phyloP scores from a whole-genome alignment of 2,888 invertebrate genomes.

The Ypsolopha scabrella region DNA sequence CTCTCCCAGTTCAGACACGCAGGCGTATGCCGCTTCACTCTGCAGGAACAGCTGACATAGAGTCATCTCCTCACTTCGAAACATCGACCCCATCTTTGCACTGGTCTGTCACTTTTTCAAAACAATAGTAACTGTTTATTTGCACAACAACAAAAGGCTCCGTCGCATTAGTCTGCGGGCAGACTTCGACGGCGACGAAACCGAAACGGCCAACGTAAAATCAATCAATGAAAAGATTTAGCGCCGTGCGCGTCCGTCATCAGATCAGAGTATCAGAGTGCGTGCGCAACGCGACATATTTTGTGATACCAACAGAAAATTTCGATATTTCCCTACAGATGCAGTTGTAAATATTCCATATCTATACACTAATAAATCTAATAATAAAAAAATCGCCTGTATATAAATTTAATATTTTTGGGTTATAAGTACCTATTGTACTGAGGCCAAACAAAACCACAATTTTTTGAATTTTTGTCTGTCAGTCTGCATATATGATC shows the following conservation, averaged over 20 bases:
- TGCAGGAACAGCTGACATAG: constrained; percentile 98
- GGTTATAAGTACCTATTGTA: too few species aligned
- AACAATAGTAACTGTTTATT: constrained; percentile 25
- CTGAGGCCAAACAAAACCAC: too few species aligned
- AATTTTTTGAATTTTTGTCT: too few species aligned
- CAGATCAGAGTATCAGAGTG: neutral
- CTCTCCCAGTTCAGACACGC: constrained; percentile 98
- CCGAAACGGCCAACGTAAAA: constrained; percentile 29
- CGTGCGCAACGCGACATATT: constrained; percentile 28
- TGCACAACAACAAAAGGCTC: constrained; percentile 24
- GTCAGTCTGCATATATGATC: too few species aligned
- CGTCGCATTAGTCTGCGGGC: constrained; percentile 55
- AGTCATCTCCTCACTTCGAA: constrained; percentile 98
- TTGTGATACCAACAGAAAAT: constrained; percentile 19
- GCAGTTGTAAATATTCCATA: too few species aligned
- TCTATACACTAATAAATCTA: too few species aligned
- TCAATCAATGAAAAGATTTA: constrained; percentile 31
- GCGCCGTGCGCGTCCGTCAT: neutral
- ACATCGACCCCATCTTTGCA: constrained; percentile 85
- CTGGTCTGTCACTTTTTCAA: constrained; percentile 33
- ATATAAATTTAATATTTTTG: too few species aligned
- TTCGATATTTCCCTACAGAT: too few species aligned
- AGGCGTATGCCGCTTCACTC: constrained; percentile 98
- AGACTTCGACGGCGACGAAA: constrained; percentile 59
- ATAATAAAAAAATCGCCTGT: too few species aligned